Evolutionary conservation across 1,140 invertebrate genomes (phyloP), one percentile per base, ranked within the genome.

Genomic region (Papilio dardanus): DNA sequence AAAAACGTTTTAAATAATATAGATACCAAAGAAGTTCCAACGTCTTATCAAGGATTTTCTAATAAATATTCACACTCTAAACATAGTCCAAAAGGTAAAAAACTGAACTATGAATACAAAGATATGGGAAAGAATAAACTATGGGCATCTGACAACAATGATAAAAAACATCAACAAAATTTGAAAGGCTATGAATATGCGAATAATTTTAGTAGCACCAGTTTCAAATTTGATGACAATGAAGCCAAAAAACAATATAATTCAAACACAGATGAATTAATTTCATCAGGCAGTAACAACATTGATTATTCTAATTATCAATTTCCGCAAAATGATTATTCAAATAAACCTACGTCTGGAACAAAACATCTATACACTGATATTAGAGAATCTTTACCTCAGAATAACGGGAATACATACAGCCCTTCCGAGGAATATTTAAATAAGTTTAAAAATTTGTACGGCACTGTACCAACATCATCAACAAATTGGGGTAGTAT

Each of bases 401-500:
- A 76, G n/a, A 86, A 83, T 75, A 77, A 50, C 67, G 46, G 75
- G 58, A 82, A 82, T 67, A 83, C 85, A 77, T 79, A 76, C 74
- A 88, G 86, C 80, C 35, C 80, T 66, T 74, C 78, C 24, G 83
- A 83, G 42, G 86, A 90, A n/a, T 86, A 86, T 67, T 76, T 83
- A 19, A 86, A 85, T 77, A 82, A 81, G 30, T 87, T 86, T 65
- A 87, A 89, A 81, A 82, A 86, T 76, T 81, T 82, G 6, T 86
- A 85, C 37, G 86, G 83, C 33, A 84, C 81, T 0, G 68, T 78
- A 37, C 87, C 87, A 19, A 79, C 81, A 37, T 77, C 83, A 19
- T 84, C 85, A 5, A 84, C 88, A 7, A 82, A 89, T 58, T 93
- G 90, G 90, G 89, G 91, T 14, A 90, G 84, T 78, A 66, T 82